Evolutionary conservation across 1,140 invertebrate genomes (phyloP), one percentile per base, ranked within the genome.

Genomic region (Ceratoteleas bidentatus): DNA sequence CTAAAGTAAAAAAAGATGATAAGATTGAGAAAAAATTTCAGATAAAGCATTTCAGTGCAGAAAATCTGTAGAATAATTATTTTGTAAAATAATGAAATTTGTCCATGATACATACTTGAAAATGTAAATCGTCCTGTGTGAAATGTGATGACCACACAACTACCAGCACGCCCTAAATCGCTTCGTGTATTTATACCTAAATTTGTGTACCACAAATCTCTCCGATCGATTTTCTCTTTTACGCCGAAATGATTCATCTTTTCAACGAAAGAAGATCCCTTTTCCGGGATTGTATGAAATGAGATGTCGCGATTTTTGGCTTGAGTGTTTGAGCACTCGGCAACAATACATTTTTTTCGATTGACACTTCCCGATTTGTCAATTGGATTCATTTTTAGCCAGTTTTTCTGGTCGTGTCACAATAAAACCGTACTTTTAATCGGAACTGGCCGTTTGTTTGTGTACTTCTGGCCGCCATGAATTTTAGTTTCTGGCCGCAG

Each of bases 401-500:
- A 9, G 9, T 38, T 38, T 38, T 38, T n/a, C n/a, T n/a, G n/a
- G n/a, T n/a, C n/a, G n/a, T n/a, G n/a, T 24, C 24, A 24, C 24
- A 4, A 24, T 1, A 2, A 24, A 40, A 40, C 11, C 38, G 8
- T 10, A 40, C 38, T 8, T 40, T 40, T 11, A 40, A 8, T 40
- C 1, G 24, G 38, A 40, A 40, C 38, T 11, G 38, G 38, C 43
- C 43, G 43, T 45, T 45, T n/a, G 43, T 45, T 45, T 45, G 11
- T 45, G 43, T 45, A 45, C 43, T 6, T n/a, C 43, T 45, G 10
- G 49, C 24, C 53, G 53, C 53, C 53, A 56, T 56, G 10, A 9
- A 33, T 56, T 34, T 56, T 56, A 56, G 53, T 56, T 34, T n/a
- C n/a, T n/a, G n/a, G n/a, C 53, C 10, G 34, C n/a, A 13, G n/a